Evolutionary conservation across 2,888 invertebrate genomes (phyloP).

Genomic region (Amblyjoppa fuscipennis): DNA sequence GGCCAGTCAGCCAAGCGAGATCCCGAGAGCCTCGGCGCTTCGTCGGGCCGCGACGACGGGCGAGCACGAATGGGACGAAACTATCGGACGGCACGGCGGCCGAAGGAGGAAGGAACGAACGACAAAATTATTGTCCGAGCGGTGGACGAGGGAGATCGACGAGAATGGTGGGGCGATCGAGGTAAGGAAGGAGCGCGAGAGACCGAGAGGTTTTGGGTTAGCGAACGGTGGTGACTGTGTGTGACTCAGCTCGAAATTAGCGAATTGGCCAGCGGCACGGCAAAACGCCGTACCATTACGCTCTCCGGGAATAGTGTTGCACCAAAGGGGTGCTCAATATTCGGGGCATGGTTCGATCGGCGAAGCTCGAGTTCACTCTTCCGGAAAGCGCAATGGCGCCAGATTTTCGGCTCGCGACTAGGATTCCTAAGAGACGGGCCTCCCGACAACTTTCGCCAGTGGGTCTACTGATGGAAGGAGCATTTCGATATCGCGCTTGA

Average conservation of each 20-base stretch:
- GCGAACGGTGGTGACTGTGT: conserved; percentile 68
- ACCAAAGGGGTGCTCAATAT: conserved; percentile 64
- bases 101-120: conserved; percentile 51
- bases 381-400: background rate
- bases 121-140: conserved; percentile 66
- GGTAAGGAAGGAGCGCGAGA: conserved; percentile 56
- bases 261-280: conserved; percentile 78
- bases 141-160: conserved; percentile 18
- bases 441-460: background rate
- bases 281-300: conserved; percentile 72
- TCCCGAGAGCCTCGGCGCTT: conserved; percentile 49
- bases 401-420: background rate
- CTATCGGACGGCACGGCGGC: conserved; percentile 45
- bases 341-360: conserved; percentile 36
- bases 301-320: conserved; percentile 66
- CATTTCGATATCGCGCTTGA: background rate
- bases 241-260: conserved; percentile 80
- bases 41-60: conserved; percentile 21
- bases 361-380: no score
- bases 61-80: conserved; percentile 43
- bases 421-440: background rate
- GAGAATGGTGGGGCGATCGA: conserved; percentile 45
- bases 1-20: conserved; percentile 73
- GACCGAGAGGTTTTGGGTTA: conserved; percentile 30
- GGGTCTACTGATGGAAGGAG: background rate